Evolutionary conservation across 2,888 invertebrate genomes (phyloP).

Genomic region (Apamea anceps): DNA sequence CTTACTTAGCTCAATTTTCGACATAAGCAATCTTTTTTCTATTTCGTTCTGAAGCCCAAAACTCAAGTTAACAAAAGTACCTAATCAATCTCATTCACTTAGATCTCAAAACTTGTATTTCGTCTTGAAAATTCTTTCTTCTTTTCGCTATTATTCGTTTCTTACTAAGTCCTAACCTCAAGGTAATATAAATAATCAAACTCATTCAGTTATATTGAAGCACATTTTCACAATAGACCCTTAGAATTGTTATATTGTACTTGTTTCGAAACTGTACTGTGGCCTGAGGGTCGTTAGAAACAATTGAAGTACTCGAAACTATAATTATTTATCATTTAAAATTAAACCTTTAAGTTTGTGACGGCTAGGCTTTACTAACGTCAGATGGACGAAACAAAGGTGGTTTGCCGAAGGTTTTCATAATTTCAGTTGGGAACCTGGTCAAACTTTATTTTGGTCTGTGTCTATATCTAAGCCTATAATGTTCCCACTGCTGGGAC

Average conservation of each 20-base stretch:
- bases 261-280: conserved; percentile 10
- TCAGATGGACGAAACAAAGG: conserved; percentile 2
- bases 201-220: conserved; percentile 18
- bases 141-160: conserved; percentile 7
- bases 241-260: neutral
- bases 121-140: neutral
- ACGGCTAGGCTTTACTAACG: conserved; percentile 12
- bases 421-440: neutral
- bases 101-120: conserved; percentile 16
- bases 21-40: neutral
- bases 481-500: neutral
- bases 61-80: conserved; percentile 21
- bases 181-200: conserved; percentile 30
- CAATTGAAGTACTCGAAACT: conserved; percentile 23
- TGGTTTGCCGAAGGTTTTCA: conserved; percentile 1
- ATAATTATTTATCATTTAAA: conserved; percentile 50
- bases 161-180: neutral
- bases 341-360: conserved; percentile 38
- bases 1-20: neutral
- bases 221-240: conserved; percentile 10
- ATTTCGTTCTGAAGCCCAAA: neutral
- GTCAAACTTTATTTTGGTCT: neutral
- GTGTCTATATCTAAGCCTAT: neutral
- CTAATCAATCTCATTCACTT: conserved; percentile 33
- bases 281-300: conserved; percentile 28